Percentiles rank a stretch among this genome's conserved stretches.
These are phyloP conservation scores for Drosophila atripex DNA, from an alignment of 2,888 invertebrate genomes.

Conservation along the genomic window DNA sequence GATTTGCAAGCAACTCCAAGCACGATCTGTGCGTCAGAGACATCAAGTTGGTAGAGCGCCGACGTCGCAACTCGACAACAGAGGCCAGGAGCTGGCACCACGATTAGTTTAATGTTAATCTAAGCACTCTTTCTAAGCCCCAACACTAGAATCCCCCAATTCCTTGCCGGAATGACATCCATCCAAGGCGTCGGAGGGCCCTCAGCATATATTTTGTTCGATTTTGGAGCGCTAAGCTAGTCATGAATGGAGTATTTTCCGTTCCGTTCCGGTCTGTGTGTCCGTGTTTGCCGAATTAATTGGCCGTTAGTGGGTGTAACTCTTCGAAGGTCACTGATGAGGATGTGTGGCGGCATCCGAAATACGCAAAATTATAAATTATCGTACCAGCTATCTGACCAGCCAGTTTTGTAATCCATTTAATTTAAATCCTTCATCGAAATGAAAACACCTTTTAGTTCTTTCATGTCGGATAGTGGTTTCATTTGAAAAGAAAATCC, in stretches of 20 bases:
- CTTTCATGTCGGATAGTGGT: neutral
- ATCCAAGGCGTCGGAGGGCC: constrained; percentile 29
- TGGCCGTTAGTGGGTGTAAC: neutral
- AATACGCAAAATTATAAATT: constrained; percentile 27
- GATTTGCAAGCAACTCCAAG: constrained; percentile 92
- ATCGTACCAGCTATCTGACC: neutral
- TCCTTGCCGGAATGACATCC: constrained; percentile 29
- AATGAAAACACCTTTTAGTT: neutral
- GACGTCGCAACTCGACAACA: constrained; percentile 49
- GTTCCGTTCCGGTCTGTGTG: constrained; percentile 13
- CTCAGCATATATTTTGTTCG: constrained; percentile 7
- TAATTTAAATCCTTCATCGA: neutral
- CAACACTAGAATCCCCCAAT: constrained; percentile 1
- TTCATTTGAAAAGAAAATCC: neutral
- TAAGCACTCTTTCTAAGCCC: constrained; percentile 23
- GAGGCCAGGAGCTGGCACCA: constrained; percentile 61
- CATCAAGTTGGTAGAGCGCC: constrained; percentile 88
- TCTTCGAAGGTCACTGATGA: constrained; percentile 39
- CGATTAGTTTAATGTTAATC: constrained; percentile 53
- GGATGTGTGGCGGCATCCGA: constrained; percentile 35
- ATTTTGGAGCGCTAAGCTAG: constrained; percentile 10
- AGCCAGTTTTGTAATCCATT: neutral
- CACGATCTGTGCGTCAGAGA: constrained; percentile 92
- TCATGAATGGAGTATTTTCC: neutral
- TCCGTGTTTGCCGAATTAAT: constrained; percentile 1